Percentiles rank a stretch among this genome's conserved stretches.
phyloP scores from a whole-genome alignment of 2,113 vertebrate species.

The Erythrocebus patas region DNA sequence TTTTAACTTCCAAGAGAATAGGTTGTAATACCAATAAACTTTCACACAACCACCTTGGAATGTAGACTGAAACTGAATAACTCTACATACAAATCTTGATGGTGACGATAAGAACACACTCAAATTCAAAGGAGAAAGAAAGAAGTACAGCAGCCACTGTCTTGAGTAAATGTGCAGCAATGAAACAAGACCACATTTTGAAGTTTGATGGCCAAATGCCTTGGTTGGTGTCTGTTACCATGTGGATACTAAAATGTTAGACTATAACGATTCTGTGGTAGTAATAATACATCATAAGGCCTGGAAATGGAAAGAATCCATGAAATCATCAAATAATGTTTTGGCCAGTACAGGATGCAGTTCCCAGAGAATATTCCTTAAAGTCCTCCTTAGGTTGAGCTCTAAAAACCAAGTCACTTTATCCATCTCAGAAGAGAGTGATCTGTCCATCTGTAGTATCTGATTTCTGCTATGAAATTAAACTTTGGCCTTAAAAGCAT shows the following conservation, averaged over 20 bases:
- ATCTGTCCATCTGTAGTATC: conserved; percentile 64
- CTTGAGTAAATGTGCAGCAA: background rate
- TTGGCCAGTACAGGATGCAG: conserved; percentile 41
- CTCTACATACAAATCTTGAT: background rate
- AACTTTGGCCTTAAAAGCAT: conserved; percentile 74
- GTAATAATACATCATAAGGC: conserved; percentile 34
- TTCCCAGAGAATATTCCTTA: conserved; percentile 48
- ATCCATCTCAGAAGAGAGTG: conserved; percentile 46
- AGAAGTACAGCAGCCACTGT: background rate
- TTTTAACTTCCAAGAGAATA: conserved; percentile 53
- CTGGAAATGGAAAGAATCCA: conserved; percentile 47
- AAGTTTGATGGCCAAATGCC: background rate
- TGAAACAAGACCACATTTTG: background rate
- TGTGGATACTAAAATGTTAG: background rate
- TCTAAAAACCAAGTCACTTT: conserved; percentile 54
- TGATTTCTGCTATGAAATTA: conserved; percentile 74
- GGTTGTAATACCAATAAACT: background rate
- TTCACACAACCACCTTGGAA: background rate
- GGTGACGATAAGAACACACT: background rate
- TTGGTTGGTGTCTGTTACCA: background rate
- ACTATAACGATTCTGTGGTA: background rate
- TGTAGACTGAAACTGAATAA: background rate
- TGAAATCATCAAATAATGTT: conserved; percentile 60
- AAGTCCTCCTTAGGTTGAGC: conserved; percentile 56
- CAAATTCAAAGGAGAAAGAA: background rate